Conservation (phyloP, 2,113 vertebrate species). For the Oryzias melastigma region DNA sequence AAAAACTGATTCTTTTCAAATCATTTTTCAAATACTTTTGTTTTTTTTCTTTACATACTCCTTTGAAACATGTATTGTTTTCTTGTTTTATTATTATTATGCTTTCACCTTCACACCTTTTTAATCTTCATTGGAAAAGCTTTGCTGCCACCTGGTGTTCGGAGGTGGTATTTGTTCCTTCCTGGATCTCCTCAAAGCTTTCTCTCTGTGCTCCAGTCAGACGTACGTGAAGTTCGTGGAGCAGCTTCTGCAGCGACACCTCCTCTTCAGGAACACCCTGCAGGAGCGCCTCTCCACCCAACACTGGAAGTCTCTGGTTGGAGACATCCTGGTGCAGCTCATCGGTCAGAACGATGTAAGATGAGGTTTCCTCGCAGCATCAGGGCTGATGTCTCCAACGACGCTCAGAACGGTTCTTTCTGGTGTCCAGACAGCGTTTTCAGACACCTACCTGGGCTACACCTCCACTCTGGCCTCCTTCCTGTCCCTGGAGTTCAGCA, state of each 20-base stretch:
- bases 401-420: neutral
- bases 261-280: constrained; percentile 77
- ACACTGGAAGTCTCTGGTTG: constrained; percentile 73
- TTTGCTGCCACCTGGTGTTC: no score
- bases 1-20: no score
- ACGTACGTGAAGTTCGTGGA: constrained; percentile 63
- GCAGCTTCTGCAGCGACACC: constrained; percentile 74
- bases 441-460: constrained; percentile 74
- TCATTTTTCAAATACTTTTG: no score
- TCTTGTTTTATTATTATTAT: no score
- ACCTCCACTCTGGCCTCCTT: constrained; percentile 59
- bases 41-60: no score
- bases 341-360: constrained; percentile 74
- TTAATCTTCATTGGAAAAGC: no score
- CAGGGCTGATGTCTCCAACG: neutral
- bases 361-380: no score
- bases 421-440: constrained; percentile 65
- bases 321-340: constrained; percentile 76
- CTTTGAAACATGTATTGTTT: no score
- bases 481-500: constrained; percentile 65
- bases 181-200: no score
- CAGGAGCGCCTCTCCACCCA: constrained; percentile 69
- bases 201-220: constrained; percentile 55
- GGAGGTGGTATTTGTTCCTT: no score
- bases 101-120: no score